Base-by-base conservation (phyloP, 2,113 vertebrate genomes). In the Bufo bufo region DNA sequence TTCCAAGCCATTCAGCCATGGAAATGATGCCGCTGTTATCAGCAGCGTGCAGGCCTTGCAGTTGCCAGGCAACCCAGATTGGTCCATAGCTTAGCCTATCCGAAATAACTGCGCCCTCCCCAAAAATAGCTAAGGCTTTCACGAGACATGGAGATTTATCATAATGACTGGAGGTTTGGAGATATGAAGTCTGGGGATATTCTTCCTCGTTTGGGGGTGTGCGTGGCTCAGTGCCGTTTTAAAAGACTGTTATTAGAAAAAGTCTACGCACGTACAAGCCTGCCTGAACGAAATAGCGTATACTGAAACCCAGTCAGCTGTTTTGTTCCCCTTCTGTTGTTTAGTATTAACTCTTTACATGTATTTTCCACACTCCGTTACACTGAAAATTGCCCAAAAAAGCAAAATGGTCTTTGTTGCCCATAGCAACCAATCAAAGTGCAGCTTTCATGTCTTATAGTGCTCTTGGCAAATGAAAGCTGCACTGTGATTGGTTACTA, bases 1-100 rank as follows among this genome's bases (percentile, higher is more conserved):
- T 90, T 91, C 87, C 8, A 45, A 94, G 11, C 93, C 93, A 93
- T 94, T 72, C 93, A 91, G 94, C 94, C 94, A 77, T 91, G 93
- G 92, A 93, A 91, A 93, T 93, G 90, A 94, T 90, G 95, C 93
- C 89, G 88, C 87, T 91, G 93, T 96, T 96, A 96, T 96, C 96
- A 94, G 95, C 94, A 94, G 56, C 90, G 93, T 87, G 95, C 96
- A 96, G 95, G 92, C 93, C 56, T 61, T 49, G 61, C 4, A 19
- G 95, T 96, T 95, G 95, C 96, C 33, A 95, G 94, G 96, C 96
- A 96, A 96, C 95, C 92, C 92, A 89, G 87, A 90, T 89, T 86
- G 92, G 92, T 94, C 93, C 89, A 90, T 87, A 61, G 90, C 52
- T 14, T 88, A 75, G 54, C 78, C 86, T 82, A 84, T 77, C 80